A percentile compares a stretch with the other conserved stretches of the same genome.
phyloP scores from a whole-genome alignment of 2,113 vertebrate genomes.

The Chionomys nivalis region DNA sequence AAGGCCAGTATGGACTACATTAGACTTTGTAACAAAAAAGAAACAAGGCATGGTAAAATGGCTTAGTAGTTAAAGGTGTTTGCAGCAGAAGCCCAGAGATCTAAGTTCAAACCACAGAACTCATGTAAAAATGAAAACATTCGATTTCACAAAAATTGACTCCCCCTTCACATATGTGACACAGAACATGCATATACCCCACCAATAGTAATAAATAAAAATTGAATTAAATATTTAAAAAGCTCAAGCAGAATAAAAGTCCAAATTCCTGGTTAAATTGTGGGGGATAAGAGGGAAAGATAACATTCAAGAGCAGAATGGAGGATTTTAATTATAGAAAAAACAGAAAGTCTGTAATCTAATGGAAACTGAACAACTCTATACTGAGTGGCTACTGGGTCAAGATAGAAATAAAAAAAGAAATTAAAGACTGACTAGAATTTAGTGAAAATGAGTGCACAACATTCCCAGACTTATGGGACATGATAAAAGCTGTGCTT shows the following conservation, averaged over 20 bases:
- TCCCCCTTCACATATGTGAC: not conserved
- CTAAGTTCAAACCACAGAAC: not conserved
- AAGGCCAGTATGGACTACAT: not conserved
- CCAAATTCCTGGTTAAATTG: not conserved
- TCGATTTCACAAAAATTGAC: not conserved
- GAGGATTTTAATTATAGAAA: too few relatives aligned
- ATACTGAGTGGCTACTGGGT: too few relatives aligned
- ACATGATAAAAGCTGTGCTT: too few relatives aligned
- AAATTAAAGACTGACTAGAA: too few relatives aligned
- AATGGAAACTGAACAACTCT: too few relatives aligned
- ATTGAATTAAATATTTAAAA: not conserved
- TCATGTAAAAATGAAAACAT: not conserved
- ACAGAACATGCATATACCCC: not conserved
- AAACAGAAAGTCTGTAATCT: too few relatives aligned
- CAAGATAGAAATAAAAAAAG: too few relatives aligned
- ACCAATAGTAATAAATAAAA: not conserved
- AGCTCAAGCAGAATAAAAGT: not conserved
- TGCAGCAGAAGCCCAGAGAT: not conserved
- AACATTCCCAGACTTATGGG: too few relatives aligned
- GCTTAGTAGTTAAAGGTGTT: not conserved
- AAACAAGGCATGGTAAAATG: not conserved
- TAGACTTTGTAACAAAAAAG: not conserved
- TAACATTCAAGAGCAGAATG: not conserved
- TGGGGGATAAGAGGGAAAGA: not conserved
- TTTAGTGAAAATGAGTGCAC: too few relatives aligned